Percentiles rank a stretch among this genome's conserved stretches.
phyloP scores from a whole-genome alignment of 2,113 vertebrate genomes.

The Neomonachus schauinslandi region DNA sequence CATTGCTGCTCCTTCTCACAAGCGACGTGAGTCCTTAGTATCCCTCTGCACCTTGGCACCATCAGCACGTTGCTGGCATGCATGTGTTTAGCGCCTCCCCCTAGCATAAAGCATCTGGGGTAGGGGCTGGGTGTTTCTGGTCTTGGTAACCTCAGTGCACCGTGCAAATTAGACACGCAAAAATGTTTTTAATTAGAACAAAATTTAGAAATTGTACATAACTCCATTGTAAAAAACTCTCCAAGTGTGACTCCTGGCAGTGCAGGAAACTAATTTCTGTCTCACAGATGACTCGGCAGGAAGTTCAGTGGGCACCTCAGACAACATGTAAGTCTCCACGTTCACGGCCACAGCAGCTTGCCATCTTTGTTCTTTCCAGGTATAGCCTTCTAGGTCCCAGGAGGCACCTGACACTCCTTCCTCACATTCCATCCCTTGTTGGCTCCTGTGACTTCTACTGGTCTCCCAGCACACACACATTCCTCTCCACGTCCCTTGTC shows the following conservation, averaged over 20 bases:
- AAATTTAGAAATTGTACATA: background rate
- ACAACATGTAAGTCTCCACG: fast-evolving
- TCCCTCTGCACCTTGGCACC: background rate
- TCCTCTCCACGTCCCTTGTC: background rate
- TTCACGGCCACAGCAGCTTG: fast-evolving
- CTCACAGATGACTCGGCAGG: background rate
- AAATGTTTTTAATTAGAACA: background rate
- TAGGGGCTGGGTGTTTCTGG: background rate
- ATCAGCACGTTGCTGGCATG: background rate
- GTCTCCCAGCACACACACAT: background rate
- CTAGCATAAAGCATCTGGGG: too few relatives aligned
- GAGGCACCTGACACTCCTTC: background rate
- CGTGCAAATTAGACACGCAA: background rate
- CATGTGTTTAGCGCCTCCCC: background rate
- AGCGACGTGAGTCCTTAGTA: background rate
- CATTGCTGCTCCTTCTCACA: too few relatives aligned
- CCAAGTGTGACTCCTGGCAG: background rate
- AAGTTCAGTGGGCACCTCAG: background rate
- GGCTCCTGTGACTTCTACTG: background rate
- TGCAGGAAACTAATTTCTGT: background rate
- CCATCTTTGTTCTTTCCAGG: background rate
- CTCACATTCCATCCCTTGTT: background rate
- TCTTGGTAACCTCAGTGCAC: background rate
- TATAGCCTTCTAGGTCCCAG: too few relatives aligned
- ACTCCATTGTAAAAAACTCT: too few relatives aligned